Base-by-base conservation (phyloP, 2,888 invertebrate species). In the Neria commutata region DNA sequence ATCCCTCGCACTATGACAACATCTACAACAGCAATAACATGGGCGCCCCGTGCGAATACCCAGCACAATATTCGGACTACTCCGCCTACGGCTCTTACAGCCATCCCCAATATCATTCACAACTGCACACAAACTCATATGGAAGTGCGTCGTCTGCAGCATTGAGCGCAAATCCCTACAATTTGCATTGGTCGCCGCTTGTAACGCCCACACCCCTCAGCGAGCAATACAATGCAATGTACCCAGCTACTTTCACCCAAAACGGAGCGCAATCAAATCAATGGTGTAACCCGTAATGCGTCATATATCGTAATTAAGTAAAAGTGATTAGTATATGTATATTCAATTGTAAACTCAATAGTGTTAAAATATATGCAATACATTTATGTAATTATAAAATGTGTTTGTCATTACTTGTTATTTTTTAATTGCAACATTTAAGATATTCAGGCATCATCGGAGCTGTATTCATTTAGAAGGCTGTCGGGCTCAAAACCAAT, bases 61-160 rank as follows among this genome's bases (percentile, higher is more conserved):
- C 63, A 10, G 53, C 65, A 45, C 75, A 73, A 62, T 62, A 75
- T n/a, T 69, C 73, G 21, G 72, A 75, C 53, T 77, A 77, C 61
- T 67, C 73, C 14, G 69, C 73, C 14, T 78, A 78, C 45, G 70
- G 72, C 46, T 70, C 75, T 45, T 75, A 78, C 49, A 75, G 75
- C 54, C 74, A 75, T 54, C 55, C 73, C 10, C 75, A 73, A n/a
- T 78, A 75, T 63, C 75, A 74, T 69, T 67, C 75, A 54, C 75
- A 72, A 50, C 68, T 74, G 33, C 73, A 70, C 60, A 64, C 74
- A 26, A 67, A 71, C 26, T 63, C 67, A 1, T 73, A 73, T 47
- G 68, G 67, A 40, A 67, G 66, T n/a, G 64, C 62, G 24, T 64
- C 73, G 26, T 65, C 74, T 23, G 62, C 73, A 10, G 67, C 68